A percentile compares a stretch with the other conserved stretches of the same genome.
Evolutionary conservation across 1,140 invertebrate species (phyloP).

Genomic region (Euwallacea similis): DNA sequence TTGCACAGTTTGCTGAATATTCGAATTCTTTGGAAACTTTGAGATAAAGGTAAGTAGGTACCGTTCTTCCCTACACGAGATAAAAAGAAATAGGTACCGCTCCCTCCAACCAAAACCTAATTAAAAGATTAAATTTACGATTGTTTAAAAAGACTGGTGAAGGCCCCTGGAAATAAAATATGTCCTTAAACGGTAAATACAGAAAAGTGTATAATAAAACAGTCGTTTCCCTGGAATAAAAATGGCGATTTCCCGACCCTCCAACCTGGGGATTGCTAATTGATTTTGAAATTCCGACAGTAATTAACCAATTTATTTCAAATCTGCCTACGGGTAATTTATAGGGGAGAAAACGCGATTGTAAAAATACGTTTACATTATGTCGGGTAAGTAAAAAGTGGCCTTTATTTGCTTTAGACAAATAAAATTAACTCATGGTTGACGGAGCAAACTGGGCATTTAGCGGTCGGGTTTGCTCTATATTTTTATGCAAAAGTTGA

Average conservation of each 20-base stretch:
- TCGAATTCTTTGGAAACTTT: too few species aligned
- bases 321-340: neutral
- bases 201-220: conserved; percentile 13
- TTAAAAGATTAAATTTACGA: too few species aligned
- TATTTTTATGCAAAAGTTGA: too few species aligned
- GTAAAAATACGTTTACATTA: neutral
- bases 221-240: conserved; percentile 11
- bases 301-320: conserved; percentile 23
- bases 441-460: neutral
- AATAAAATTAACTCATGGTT: neutral
- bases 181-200: conserved; percentile 2
- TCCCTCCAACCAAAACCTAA: too few species aligned
- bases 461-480: neutral
- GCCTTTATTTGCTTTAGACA: neutral
- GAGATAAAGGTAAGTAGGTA: too few species aligned
- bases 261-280: conserved; percentile 14
- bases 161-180: too few species aligned
- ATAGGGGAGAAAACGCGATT: conserved; percentile 1
- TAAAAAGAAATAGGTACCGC: too few species aligned
- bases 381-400: neutral
- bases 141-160: too few species aligned
- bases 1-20: too few species aligned
- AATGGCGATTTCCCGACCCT: neutral
- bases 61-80: too few species aligned
- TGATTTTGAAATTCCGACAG: conserved; percentile 30